Percentiles rank a stretch among this genome's conserved stretches.
phyloP scores from a whole-genome alignment of 1,140 invertebrate species.

The Neodiprion pinetum region DNA sequence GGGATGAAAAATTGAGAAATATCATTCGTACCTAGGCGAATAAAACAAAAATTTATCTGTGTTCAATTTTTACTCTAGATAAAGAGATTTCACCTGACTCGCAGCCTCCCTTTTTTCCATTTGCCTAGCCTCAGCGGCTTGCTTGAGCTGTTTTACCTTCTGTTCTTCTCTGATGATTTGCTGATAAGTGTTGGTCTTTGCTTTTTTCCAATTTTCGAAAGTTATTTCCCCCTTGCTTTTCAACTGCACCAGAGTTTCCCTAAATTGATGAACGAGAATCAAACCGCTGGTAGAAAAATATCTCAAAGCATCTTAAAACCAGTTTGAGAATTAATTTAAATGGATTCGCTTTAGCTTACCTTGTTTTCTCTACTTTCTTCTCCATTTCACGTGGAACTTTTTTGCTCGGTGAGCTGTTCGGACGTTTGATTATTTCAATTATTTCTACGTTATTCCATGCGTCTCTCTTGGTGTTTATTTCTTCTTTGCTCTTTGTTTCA shows the following conservation, averaged over 20 bases:
- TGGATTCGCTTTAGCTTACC: not conserved
- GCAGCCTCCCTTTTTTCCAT: constrained; percentile 22
- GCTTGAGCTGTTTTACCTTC: constrained; percentile 12
- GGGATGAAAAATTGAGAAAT: not conserved
- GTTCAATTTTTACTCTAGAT: not conserved
- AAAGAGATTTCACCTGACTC: constrained; percentile 11
- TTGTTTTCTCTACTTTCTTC: not conserved
- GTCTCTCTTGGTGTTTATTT: not conserved
- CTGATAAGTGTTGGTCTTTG: constrained; percentile 24
- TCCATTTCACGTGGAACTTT: not conserved
- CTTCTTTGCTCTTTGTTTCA: not conserved
- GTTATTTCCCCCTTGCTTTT: constrained; percentile 7
- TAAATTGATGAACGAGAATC: not conserved
- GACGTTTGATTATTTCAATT: not conserved
- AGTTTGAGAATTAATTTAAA: not conserved
- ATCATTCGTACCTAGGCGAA: not conserved
- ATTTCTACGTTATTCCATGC: no score
- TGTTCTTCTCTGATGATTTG: constrained; percentile 24
- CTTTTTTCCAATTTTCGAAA: constrained; percentile 38
- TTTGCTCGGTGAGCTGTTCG: not conserved
- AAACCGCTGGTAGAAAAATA: not conserved
- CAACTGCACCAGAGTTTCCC: not conserved
- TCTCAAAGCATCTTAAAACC: no score
- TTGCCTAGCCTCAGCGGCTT: constrained; percentile 17
- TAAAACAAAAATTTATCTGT: not conserved